Base-by-base conservation (phyloP, 1,140 invertebrate species). In the Cardiocondyla obscurior region DNA sequence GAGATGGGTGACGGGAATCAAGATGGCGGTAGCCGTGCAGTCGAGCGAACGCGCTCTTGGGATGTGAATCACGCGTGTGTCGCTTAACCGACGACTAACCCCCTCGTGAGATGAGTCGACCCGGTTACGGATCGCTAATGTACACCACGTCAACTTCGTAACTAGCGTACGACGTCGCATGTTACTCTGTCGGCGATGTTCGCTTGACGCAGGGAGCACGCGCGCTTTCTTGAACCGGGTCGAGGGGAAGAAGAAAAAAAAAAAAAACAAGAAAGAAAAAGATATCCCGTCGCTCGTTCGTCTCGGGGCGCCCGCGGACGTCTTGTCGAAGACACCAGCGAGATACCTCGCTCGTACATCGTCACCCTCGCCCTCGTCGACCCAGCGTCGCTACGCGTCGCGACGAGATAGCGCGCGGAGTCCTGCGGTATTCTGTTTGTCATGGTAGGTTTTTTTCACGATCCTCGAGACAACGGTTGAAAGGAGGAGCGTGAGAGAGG, bases 21-120 rank as follows among this genome's bases (percentile, higher is more conserved):
- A 92, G 85, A 92, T 92, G 91, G 91, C 90, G 90, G 83, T 84
- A 88, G 86, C 86, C 85, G 86, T 90, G 85, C 82, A 60, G 55
- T 4, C 81, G 84, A 86, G 81, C 77, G 58, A 89, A 89, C 81
- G 88, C 86, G 83, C 82, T 91, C 44, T 86, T 72, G 82, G 83
- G 19, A 10, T 46, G 67, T 84, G 44, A 62, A 70, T 0, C 64
- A 51, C 67, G 60, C 77, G 46, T 39, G 60, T 44, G 28, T 42
- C 12, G 33, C 58, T 60, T 49, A 16, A 28, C n/a, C 39, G 55
- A 22, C 67, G 82, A 69, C 67, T n/a, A 82, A 73, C 64, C 28
- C 28, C 14, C 62, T 62, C 69, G 57, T 89, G 62, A 87, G 87
- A 91, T 92, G 90, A 74, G 79, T 81, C 86, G 89, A 67, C 62